These are phyloP conservation scores for Eupristina koningsbergeri DNA, from an alignment of 1,140 invertebrate genomes.

Conservation along the genomic window DNA sequence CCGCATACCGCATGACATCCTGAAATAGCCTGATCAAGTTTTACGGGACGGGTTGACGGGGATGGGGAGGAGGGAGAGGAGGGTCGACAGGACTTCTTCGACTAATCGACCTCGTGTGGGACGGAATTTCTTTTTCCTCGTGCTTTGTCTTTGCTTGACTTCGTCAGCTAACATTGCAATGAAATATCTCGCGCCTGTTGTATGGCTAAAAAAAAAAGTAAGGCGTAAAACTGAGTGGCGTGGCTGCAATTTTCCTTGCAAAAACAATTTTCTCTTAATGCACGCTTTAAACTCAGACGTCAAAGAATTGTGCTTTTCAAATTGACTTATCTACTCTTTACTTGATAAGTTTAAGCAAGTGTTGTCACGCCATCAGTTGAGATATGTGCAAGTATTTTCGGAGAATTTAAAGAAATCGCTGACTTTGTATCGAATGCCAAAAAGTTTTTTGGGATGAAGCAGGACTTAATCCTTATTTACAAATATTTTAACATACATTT, in stretches of 20 bases:
- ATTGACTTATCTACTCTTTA: conserved; percentile 9
- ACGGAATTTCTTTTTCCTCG: not conserved
- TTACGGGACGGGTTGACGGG: not conserved
- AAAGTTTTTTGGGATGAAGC: not conserved
- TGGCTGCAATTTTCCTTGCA: conserved; percentile 16
- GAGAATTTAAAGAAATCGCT: not conserved
- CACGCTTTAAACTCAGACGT: not conserved
- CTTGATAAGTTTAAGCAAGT: conserved; percentile 14
- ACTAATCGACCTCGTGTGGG: not conserved
- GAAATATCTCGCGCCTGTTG: not conserved
- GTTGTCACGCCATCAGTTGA: not conserved
- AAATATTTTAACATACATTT: not conserved
- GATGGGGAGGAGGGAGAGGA: not conserved
- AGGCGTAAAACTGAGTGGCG: conserved; percentile 1
- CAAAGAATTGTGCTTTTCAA: conserved; percentile 36
- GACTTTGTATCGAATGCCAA: not conserved
- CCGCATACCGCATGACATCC: conserved; percentile 21
- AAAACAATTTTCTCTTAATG: conserved; percentile 39
- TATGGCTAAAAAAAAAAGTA: not conserved
- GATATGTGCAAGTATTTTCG: not conserved
- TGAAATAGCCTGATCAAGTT: conserved; percentile 42
- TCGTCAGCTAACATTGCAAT: not conserved
- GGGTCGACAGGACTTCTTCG: not conserved
- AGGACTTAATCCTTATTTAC: not conserved
- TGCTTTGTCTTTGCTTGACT: not conserved